Conservation (phyloP, 2,113 vertebrate genomes). For the Chunga burmeisteri region DNA sequence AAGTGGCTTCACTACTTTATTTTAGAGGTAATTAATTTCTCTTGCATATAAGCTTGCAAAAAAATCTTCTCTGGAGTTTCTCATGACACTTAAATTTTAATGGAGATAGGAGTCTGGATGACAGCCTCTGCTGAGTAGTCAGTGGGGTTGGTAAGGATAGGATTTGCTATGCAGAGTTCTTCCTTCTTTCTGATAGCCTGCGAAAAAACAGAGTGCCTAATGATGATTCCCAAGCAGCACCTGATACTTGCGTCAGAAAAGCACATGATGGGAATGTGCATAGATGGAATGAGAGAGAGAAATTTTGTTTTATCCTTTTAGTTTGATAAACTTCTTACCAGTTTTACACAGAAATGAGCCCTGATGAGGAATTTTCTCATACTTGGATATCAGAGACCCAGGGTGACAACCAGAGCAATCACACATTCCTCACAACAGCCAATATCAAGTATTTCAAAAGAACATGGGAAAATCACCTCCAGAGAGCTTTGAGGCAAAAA, state of each 20-base stretch:
- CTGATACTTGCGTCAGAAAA: neutral
- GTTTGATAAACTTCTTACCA: neutral
- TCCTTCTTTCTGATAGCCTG: neutral
- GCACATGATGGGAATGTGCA: rapidly evolving
- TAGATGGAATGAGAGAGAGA: neutral
- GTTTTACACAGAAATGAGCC: neutral
- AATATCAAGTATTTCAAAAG: neutral
- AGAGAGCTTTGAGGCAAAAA: neutral
- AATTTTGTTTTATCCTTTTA: neutral
- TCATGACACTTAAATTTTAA: neutral
- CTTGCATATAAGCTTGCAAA: neutral
- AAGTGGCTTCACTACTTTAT: neutral
- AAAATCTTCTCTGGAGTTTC: neutral
- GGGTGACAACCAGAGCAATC: neutral
- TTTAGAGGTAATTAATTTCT: neutral
- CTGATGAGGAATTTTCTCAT: neutral
- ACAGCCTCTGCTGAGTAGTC: neutral
- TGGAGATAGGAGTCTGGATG: neutral
- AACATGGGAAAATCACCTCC: neutral
- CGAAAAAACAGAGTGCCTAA: neutral
- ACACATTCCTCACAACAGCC: neutral
- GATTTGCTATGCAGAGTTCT: neutral
- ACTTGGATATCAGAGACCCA: neutral
- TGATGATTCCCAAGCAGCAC: neutral
- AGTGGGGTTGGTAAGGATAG: neutral